Base-by-base conservation (phyloP, 2,888 invertebrate genomes). In the Prenolepis imparis region DNA sequence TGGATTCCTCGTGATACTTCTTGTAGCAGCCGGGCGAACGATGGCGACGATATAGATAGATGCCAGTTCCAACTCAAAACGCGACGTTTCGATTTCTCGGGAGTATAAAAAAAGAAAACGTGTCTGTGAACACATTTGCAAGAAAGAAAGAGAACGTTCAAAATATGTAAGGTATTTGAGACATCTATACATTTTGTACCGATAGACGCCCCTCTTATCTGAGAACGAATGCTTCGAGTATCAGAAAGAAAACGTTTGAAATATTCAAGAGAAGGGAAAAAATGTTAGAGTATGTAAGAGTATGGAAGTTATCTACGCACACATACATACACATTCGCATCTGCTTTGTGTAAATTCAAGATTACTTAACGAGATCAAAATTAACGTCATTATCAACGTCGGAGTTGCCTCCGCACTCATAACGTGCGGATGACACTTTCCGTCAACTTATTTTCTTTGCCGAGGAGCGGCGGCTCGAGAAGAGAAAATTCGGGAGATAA, bases 1-100 rank as follows among this genome's bases (percentile, higher is more conserved):
- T 90, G 89, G 87, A 90, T 89, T 89, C 82, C 87, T 87, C 83
- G 83, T 72, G 80, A 48, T 55, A 48, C 82, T 84, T 9, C 66
- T 74, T 68, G 68, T 66, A 73, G 74, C 68, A 18, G 74, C 68
- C 9, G 61, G 28, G 4, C 24, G 61, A 48, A 81, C 44, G 28
- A 81, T 80, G 74, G 74, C 81, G 81, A 55, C 73, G 73, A 61
- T 39, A 52, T n/a, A 55, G 39, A 32, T 32, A 55, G 39, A 32
- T 32, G 18, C 8, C n/a, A n/a, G 24, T 70, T 80, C 59, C 59
- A 12, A n/a, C 8, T 12, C 5, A 21, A 21, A 55, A 67, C 24
- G 18, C 68, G 32, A 41, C 21, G 21, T 32, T 52, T 48, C 18
- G 1, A 15, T 32, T 44, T 9, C 2, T 5, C 24, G 3, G 18